Evolutionary conservation across 1,140 invertebrate species (phyloP), one percentile per base, ranked within the genome.

Genomic region (Andricus grossulariae): DNA sequence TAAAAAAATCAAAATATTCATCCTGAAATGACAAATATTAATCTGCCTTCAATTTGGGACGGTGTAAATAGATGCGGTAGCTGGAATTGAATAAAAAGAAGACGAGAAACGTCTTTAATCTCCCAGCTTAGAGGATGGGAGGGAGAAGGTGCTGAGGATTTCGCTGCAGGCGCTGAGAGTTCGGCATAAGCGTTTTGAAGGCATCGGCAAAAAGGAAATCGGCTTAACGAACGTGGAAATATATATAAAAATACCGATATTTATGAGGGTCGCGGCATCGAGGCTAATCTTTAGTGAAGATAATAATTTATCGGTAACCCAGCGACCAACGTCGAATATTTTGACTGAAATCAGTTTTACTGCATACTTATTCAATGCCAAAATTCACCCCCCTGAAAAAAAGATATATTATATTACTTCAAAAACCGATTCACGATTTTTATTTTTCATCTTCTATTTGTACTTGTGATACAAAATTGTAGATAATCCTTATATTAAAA

Each of bases 231-330:
- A 80, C 82, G 86, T 83, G 84, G 85, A 88, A 88, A 88, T 86
- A 78, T 74, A 75, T 86, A 83, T 86, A 90, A 89, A 90, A 88
- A 88, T 89, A 88, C 88, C 83, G 86, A 90, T 90, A 92, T 91
- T 91, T 92, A 92, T 92, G 90, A 91, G 89, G 89, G 90, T 90
- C 89, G 89, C 85, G 87, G 90, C 89, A 90, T 89, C 83, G 83
- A 85, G 85, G 85, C 90, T 91, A 91, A 91, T 91, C 90, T 91
- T 90, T 80, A 84, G 84, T 82, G 83, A 90, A 81, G 90, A 91
- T 91, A 89, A 87, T 87, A 90, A 91, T 91, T 91, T 91, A 91
- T 91, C 87, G 87, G 83, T 78, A 79, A 82, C 78, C 74, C 76
- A 78, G 78, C 60, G 66, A 81, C 78, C 80, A 77, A 75, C 75